Base-by-base conservation (phyloP, 1,140 invertebrate genomes). In the Meloidogyne exigua region DNA sequence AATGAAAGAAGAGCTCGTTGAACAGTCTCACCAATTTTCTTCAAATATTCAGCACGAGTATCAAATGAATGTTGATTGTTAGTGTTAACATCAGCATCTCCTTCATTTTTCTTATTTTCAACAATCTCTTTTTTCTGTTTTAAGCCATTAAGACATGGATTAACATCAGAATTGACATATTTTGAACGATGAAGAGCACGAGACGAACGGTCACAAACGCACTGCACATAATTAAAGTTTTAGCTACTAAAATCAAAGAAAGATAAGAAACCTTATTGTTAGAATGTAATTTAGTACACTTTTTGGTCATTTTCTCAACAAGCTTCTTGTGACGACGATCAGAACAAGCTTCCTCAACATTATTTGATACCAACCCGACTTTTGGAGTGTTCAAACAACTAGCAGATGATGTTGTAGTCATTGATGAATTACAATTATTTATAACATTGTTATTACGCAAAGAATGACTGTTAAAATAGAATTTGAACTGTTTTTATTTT, bases 1-100 rank as follows among this genome's bases (percentile, higher is more conserved):
- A 80, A 80, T 49, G 68, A 68, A 39, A 82, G 49, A 25, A 80
- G 68, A 36, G 79, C 79, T 13, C 67, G 79, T 64, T 80, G 79
- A 9, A 80, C 79, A 15, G 77, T 71, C 42, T 49, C 28, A n/a
- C 78, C 79, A 57, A 80, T 76, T 32, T 79, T 25, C 72, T 72
- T 82, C 66, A 80, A 65, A 65, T 82, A 80, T 25, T 80, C 79
- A 23, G 81, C 72, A 36, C n/a, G 44, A 18, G 1, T 57, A 57
- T 0, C 18, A 57, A 10, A 57, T 57, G 49, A 9, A 4, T 21
- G 18, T 7, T 57, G 49, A n/a, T 4, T n/a, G n/a, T 57, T 57
- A 49, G 18, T 49, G 0, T 4, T 18, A 49, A 3, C n/a, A n/a
- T n/a, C n/a, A n/a, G n/a, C n/a, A n/a, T n/a, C 15, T 9, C 5